Evolutionary conservation across 2,113 vertebrate species (phyloP), one percentile per base, ranked within the genome.

Genomic region (Nothobranchius kuhntae): DNA sequence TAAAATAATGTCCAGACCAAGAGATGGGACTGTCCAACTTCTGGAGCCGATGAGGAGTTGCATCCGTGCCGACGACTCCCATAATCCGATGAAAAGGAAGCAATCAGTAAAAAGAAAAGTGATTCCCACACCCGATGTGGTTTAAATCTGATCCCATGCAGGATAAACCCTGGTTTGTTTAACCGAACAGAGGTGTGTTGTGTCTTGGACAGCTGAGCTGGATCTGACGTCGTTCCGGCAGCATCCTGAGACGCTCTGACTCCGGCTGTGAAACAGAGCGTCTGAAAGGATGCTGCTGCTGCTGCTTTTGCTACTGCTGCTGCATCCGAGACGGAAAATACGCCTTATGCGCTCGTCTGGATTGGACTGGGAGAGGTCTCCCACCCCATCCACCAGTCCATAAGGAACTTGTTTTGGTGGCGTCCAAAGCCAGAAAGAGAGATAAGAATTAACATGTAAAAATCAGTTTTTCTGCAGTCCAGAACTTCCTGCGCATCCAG

Each of bases 11-110:
- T 81, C 64, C 73, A 69, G 75, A 88, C 62, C 71, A 72, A 71
- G 17, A 65, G 72, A 1, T 77, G 51, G 51, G 63, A 9, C 45
- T 62, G 82, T 81, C 86, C 84, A 91, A 91, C 89, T 90, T 90
- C 85, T 90, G 44, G 35, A 84, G 69, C 80, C 50, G 63, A 44
- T 50, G 70, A 15, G 83, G 70, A 15, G 83, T 67, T 26, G 84
- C 82, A 80, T 84, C 72, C 75, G 75, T 13, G 65, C 72, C 46
- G 73, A 78, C 73, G 81, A 69, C 81, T 73, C 77, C 74, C 65
- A 75, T 73, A 53, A 72, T 71, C 54, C 53, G 42, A 40, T 17
- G n/a, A 57, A 26, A 65, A 36, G 1, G 14, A 48, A 11, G 24
- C 13, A 9, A 24, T 26, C 5, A 38, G 36, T 4, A 7, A 7